Conservation (phyloP, 2,797 vertebrate species). For the Varecia variegata region DNA sequence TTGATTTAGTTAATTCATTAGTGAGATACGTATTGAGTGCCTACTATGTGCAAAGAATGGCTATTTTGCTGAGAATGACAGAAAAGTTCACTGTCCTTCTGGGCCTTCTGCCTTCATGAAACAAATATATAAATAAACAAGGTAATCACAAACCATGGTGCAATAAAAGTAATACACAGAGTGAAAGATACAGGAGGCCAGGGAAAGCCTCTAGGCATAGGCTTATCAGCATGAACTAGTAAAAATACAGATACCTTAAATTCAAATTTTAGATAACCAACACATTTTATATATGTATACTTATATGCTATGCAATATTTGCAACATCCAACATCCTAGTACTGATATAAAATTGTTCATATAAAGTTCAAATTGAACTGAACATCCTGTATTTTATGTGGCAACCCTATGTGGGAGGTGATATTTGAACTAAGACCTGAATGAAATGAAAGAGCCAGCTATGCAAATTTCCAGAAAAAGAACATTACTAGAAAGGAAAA, state of each 20-base stretch:
- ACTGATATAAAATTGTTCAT: background rate
- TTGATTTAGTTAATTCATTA: background rate
- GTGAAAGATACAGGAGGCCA: background rate
- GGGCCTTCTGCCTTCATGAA: background rate
- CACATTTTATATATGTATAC: background rate
- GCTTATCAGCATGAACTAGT: background rate
- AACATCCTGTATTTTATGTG: background rate
- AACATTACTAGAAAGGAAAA: background rate
- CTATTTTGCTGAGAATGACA: background rate
- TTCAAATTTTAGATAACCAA: background rate
- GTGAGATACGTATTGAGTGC: background rate
- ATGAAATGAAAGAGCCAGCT: background rate
- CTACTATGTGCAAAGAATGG: background rate
- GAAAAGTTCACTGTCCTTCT: background rate
- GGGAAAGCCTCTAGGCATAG: background rate
- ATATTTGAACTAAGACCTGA: background rate
- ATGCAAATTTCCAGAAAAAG: background rate
- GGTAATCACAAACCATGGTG: background rate
- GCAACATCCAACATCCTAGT: fast-evolving
- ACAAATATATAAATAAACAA: background rate
- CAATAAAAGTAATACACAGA: background rate
- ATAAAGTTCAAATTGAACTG: background rate
- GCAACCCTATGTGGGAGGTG: background rate
- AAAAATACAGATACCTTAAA: background rate
- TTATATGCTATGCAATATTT: background rate